Evolutionary conservation across 2,797 vertebrate genomes (phyloP).

Genomic region (Diplodus puntazzo): DNA sequence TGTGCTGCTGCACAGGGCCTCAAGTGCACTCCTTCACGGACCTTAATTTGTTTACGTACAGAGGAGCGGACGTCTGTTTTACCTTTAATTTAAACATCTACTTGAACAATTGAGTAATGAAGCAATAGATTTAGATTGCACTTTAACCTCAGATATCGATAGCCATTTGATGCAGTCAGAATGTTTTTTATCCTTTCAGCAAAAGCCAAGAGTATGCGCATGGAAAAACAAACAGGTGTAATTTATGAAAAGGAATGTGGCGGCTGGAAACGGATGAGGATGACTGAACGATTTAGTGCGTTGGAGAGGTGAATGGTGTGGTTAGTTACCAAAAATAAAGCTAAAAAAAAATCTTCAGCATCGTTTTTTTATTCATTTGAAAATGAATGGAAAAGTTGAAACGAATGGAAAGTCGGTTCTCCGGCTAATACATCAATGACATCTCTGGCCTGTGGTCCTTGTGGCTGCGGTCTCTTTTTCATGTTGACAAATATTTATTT

Average conservation of each 20-base stretch:
- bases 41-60: slow-evolving; percentile 26
- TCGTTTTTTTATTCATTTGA: not conserved
- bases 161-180: not conserved
- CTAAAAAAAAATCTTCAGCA: not conserved
- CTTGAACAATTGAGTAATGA: not conserved
- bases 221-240: not conserved
- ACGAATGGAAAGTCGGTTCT: slow-evolving; percentile 19
- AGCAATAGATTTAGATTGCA: not conserved
- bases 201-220: not conserved
- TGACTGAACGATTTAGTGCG: too few relatives aligned
- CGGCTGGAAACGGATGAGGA: not conserved
- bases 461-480: slow-evolving; percentile 7
- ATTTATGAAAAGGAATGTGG: not conserved
- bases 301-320: not conserved
- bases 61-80: not conserved
- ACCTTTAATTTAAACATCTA: not conserved
- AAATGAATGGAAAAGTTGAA: slow-evolving; percentile 9
- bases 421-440: slow-evolving; percentile 9
- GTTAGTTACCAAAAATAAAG: too few relatives aligned
- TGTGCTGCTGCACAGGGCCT: slow-evolving; percentile 41
- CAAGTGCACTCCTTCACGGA: slow-evolving; percentile 12
- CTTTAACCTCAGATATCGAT: not conserved
- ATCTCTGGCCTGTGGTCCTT: slow-evolving; percentile 33
- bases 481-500: slow-evolving; percentile 47
- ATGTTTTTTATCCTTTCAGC: not conserved